These are phyloP conservation scores for Pelochelys cantorii DNA, from an alignment of 2,797 vertebrate species.

Conservation along the genomic window DNA sequence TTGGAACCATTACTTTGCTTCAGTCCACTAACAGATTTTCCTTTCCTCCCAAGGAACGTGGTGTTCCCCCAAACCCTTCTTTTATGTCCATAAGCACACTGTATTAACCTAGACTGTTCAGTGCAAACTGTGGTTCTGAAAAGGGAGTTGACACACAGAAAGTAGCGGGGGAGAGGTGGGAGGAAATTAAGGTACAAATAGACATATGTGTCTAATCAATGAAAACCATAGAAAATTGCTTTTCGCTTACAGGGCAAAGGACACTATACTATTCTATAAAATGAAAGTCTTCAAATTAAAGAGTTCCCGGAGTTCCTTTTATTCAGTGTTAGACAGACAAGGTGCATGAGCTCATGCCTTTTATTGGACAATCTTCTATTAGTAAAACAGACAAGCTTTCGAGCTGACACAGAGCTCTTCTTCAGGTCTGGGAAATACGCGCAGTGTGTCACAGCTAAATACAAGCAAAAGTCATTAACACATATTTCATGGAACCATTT, in stretches of 20 bases:
- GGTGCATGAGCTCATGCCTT: not conserved
- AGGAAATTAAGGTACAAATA: not conserved
- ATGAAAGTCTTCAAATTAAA: not conserved
- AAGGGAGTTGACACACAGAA: not conserved
- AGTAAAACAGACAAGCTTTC: not conserved
- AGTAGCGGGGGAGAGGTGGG: not conserved
- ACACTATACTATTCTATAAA: not conserved
- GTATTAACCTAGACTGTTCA: not conserved
- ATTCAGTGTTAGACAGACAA: not conserved
- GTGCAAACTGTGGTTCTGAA: rapidly evolving
- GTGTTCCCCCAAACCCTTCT: not conserved
- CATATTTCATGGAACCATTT: not conserved
- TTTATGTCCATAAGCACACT: not conserved
- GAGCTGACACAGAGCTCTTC: not conserved
- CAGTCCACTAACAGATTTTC: not conserved
- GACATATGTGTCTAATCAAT: not conserved
- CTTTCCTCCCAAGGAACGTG: constrained; percentile 5
- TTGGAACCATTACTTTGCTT: not conserved
- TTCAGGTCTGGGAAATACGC: not conserved
- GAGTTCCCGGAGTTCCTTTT: not conserved
- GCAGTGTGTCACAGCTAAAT: not conserved
- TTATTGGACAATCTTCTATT: not conserved
- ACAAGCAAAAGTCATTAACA: not conserved
- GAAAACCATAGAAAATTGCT: not conserved
- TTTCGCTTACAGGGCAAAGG: not conserved